Conservation (phyloP, 1,140 invertebrate species). For the Leptinotarsa texana region DNA sequence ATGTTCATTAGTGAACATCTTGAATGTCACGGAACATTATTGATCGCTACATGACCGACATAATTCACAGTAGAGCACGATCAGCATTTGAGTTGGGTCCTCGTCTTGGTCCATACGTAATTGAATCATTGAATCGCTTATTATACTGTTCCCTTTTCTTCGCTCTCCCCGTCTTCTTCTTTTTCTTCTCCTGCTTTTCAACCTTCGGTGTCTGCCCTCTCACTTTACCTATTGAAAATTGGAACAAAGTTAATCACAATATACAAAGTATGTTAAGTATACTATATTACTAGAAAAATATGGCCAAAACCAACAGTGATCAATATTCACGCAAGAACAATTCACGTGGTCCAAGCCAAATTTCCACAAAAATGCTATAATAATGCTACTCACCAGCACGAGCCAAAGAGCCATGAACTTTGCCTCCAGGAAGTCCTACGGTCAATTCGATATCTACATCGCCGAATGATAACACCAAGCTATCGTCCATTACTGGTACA, state of each 20-base stretch:
- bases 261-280: too few relatives aligned
- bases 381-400: conserved; percentile 80
- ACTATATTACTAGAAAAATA: too few relatives aligned
- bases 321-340: too few relatives aligned
- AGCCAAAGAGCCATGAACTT: conserved; percentile 94
- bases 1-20: too few relatives aligned
- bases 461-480: too few relatives aligned
- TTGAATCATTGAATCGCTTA: conserved; percentile 95
- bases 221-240: conserved; percentile 74
- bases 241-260: too few relatives aligned
- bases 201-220: conserved; percentile 99
- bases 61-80: background rate
- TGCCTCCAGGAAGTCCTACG: conserved; percentile 88
- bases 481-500: too few relatives aligned
- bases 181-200: conserved; percentile 98
- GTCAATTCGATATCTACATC: conserved; percentile 71
- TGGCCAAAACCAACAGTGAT: too few relatives aligned
- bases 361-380: background rate
- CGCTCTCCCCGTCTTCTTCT: conserved; percentile 98
- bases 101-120: conserved; percentile 91
- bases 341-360: too few relatives aligned
- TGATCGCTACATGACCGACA: too few relatives aligned
- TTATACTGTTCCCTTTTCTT: conserved; percentile 99
- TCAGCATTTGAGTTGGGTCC: conserved; percentile 94
- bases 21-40: too few relatives aligned